Percentiles rank a stretch among this genome's conserved stretches.
phyloP scores from a whole-genome alignment of 2,113 vertebrate genomes.

The Tiliqua scincoides region DNA sequence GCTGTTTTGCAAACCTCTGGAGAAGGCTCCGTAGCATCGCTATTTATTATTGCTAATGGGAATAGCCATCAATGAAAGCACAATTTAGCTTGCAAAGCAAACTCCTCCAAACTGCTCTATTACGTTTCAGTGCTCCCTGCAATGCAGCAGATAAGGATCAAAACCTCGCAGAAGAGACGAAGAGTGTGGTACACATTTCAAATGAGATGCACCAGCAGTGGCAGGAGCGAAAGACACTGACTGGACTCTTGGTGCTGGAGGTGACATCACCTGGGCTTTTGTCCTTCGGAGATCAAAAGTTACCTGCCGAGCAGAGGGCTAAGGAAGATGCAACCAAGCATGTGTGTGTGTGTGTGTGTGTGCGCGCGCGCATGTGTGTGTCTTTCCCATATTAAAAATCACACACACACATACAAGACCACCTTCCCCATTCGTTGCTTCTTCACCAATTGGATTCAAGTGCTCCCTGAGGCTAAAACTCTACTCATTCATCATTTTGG shows the following conservation, averaged over 20 bases:
- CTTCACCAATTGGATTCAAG: neutral
- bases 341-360: neutral
- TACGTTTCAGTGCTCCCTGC: neutral
- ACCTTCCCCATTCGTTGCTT: neutral
- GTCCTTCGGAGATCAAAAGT: neutral
- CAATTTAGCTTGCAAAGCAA: slow-evolving; percentile 9
- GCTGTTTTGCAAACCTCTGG: neutral
- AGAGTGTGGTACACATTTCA: neutral
- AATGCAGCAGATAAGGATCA: neutral
- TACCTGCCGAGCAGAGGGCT: accelerated
- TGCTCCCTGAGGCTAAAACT: accelerated
- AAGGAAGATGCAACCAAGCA: neutral
- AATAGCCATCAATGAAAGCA: neutral
- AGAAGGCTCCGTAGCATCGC: neutral
- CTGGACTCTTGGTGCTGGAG: accelerated
- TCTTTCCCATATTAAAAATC: accelerated
- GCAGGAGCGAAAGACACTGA: neutral
- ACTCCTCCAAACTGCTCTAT: neutral
- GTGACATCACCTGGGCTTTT: neutral
- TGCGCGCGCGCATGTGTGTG: accelerated
- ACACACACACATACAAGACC: too few species aligned
- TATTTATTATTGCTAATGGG: slow-evolving; percentile 19
- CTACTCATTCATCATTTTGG: neutral
- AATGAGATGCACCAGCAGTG: neutral
- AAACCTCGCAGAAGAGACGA: neutral